Evolutionary conservation across 92 coral and sea anemone species (phyloP).

Genomic region (Palythoa caribaeorum): DNA sequence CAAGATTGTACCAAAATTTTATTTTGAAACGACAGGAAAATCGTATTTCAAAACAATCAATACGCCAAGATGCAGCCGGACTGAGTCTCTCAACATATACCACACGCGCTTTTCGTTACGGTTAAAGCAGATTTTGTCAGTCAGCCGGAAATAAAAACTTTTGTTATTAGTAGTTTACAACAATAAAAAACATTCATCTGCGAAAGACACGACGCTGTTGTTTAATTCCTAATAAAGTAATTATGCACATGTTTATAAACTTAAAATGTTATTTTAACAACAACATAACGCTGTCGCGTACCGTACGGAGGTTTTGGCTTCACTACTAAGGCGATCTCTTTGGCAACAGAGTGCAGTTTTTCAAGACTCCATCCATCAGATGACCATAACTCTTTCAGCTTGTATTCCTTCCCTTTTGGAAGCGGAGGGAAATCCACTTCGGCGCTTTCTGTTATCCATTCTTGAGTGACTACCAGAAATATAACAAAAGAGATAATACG

Average conservation of each 20-base stretch:
- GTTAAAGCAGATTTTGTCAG: not conserved
- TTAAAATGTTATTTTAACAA: not conserved
- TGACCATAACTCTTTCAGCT: constrained; percentile 20
- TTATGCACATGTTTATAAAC: not conserved
- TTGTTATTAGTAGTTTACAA: not conserved
- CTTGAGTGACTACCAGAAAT: not conserved
- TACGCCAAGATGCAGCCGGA: no score
- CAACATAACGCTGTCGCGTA: not conserved
- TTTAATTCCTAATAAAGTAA: not conserved
- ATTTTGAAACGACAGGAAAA: no score
- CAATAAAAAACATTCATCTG: not conserved
- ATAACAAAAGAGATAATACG: not conserved
- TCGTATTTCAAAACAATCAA: no score
- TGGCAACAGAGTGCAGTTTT: constrained; percentile 66
- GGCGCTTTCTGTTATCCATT: not conserved
- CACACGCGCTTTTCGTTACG: not conserved
- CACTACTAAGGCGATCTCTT: constrained; percentile 60
- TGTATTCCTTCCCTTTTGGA: constrained; percentile 66
- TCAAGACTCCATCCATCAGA: constrained; percentile 41
- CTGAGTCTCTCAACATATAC: not conserved
- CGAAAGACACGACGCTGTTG: not conserved
- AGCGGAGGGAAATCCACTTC: constrained; percentile 44
- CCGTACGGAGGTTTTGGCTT: constrained; percentile 76
- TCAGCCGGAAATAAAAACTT: not conserved
- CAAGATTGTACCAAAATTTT: no score